These are phyloP conservation scores for Stegodyphus dumicola DNA, from an alignment of 1,140 invertebrate genomes.

Conservation along the genomic window DNA sequence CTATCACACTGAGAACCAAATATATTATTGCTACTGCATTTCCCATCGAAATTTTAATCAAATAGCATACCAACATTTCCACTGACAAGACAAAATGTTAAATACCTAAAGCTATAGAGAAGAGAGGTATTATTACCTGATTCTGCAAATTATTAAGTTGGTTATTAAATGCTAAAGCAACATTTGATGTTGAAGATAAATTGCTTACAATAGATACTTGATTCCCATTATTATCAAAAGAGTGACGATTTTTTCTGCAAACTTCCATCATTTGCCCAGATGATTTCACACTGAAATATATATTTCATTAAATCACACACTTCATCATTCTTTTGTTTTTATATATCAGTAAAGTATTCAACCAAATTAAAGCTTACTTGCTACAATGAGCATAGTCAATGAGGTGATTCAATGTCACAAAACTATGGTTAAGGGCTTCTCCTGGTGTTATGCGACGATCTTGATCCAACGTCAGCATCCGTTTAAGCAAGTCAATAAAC, in stretches of 20 bases:
- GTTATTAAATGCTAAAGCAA: slow-evolving; percentile 90
- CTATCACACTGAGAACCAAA: too few relatives aligned
- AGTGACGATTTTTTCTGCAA: slow-evolving; percentile 68
- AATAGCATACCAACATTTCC: too few relatives aligned
- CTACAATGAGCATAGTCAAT: slow-evolving; percentile 93
- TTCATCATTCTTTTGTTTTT: too few relatives aligned
- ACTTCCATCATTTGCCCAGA: slow-evolving; percentile 98
- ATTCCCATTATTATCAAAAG: slow-evolving; percentile 62
- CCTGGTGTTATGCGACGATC: slow-evolving; percentile 93
- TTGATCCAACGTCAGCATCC: slow-evolving; percentile 98
- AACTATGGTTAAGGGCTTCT: slow-evolving; percentile 93
- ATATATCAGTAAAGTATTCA: not conserved
- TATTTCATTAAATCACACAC: not conserved
- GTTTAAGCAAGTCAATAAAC: slow-evolving; percentile 95
- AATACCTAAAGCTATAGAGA: too few relatives aligned
- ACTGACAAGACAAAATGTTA: too few relatives aligned
- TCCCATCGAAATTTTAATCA: too few relatives aligned
- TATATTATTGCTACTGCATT: too few relatives aligned
- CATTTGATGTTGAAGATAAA: slow-evolving; percentile 81
- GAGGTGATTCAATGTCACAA: slow-evolving; percentile 91
- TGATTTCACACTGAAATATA: slow-evolving; percentile 78
- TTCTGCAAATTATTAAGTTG: slow-evolving; percentile 72
- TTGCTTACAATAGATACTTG: slow-evolving; percentile 71
- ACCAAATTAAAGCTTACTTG: slow-evolving; percentile 52
- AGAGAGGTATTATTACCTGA: slow-evolving; percentile 65